These are phyloP conservation scores for Aix galericulata DNA, from an alignment of 2,113 vertebrate genomes.

Conservation along the genomic window DNA sequence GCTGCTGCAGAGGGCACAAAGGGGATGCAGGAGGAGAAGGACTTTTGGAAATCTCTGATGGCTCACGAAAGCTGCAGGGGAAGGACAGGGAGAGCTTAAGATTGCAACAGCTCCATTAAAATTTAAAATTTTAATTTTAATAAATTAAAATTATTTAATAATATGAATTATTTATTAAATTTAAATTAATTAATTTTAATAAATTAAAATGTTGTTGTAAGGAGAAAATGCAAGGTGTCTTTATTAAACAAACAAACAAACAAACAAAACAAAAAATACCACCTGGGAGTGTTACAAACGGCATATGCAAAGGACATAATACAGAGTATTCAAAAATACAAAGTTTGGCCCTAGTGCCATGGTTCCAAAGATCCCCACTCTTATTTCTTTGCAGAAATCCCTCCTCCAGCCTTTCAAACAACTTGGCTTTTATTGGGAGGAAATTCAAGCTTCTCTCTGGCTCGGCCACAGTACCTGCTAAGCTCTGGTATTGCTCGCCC, in stretches of 20 bases:
- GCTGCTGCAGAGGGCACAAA: not conserved
- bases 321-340: rapidly evolving
- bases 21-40: not conserved
- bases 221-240: not conserved
- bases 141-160: no score
- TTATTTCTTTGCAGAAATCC: rapidly evolving
- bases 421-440: not conserved
- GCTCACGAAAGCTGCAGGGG: rapidly evolving
- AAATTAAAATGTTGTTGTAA: not conserved
- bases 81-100: not conserved
- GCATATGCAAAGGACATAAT: rapidly evolving
- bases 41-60: not conserved
- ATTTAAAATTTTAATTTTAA: no score
- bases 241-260: not conserved
- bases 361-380: not conserved
- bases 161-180: no score
- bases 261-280: not conserved
- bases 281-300: rapidly evolving
- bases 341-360: rapidly evolving
- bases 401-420: not conserved
- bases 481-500: not conserved
- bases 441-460: not conserved
- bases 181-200: no score
- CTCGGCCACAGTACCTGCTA: not conserved
- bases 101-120: not conserved